Base-by-base conservation (phyloP, 2,113 vertebrate species). In the Oreocharis arfaki region DNA sequence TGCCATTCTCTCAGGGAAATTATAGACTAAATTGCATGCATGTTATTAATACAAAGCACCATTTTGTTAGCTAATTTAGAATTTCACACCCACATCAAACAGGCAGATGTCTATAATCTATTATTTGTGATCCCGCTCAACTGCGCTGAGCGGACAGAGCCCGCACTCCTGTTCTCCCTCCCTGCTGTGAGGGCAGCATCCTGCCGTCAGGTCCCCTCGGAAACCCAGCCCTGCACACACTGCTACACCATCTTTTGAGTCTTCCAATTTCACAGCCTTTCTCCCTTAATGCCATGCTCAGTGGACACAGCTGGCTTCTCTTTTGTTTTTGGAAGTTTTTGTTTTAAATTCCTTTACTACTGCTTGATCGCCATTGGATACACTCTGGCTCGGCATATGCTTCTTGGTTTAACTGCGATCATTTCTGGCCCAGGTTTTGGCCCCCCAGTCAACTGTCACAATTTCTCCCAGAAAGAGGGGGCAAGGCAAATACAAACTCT, bases 51-150 rank as follows among this genome's bases (percentile, higher is more conserved):
- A 90, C 87, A 95, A 96, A 95, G 85, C 91, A 94, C 89, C 81
- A 87, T 92, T 97, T 96, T 95, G 94, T 90, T 95, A 93, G 93
- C 91, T 93, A 95, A 97, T 96, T 97, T 93, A 89, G 86, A 95
- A 92, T 92, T 94, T 95, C 95, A 95, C 95, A 93, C 85, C 96
- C 93, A 94, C 96, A 96, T 97, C 96, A 96, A 93, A 97, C 80
- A 87, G 80, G 80, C 88, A 96, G 88, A 95, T 94, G 90, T 60
- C 93, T 97, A 94, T 94, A 93, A 95, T 96, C 89, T 96, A 95
- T 87, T 95, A 93, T 95, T 95, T 90, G 88, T 95, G 96, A 88
- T 79, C 83, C 88, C 2, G 10, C 80, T 82, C 74, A 70, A 88
- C 73, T 57, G 88, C 0, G 10, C 68, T 0, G 44, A 53, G 92